A percentile compares a stretch with the other conserved stretches of the same genome.
Conservation (phyloP, 2,113 vertebrate genomes). For the Nymphicus hollandicus region DNA sequence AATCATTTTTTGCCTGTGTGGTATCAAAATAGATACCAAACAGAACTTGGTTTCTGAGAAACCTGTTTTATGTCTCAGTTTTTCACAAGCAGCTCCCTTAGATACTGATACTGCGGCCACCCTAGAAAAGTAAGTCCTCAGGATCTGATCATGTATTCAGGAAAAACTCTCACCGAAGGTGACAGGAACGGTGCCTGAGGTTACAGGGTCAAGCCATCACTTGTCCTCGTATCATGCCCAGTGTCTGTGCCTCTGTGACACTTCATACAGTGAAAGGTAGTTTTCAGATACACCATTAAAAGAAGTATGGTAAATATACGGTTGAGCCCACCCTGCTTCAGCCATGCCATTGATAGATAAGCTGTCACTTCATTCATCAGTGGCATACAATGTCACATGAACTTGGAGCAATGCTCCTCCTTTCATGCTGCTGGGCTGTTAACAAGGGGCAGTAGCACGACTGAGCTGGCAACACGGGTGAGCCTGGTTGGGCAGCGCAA, state of each 20-base stretch:
- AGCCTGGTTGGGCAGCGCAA: fast-evolving
- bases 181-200: background rate
- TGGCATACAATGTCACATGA: background rate
- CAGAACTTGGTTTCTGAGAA: constrained; percentile 54
- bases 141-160: background rate
- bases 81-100: constrained; percentile 26
- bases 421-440: background rate
- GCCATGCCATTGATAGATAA: background rate
- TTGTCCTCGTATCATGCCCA: background rate
- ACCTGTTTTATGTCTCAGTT: constrained; percentile 36
- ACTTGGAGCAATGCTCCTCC: background rate
- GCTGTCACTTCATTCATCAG: background rate
- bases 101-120: background rate
- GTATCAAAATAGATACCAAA: constrained; percentile 59
- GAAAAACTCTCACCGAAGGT: background rate
- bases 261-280: background rate
- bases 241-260: background rate
- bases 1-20: constrained; percentile 38
- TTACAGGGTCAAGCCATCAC: background rate
- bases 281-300: fast-evolving
- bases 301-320: background rate
- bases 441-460: fast-evolving
- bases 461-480: fast-evolving
- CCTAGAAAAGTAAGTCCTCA: background rate
- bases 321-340: background rate